Base-by-base conservation (phyloP, 1,140 invertebrate genomes). In the Leguminivora glycinivorella region DNA sequence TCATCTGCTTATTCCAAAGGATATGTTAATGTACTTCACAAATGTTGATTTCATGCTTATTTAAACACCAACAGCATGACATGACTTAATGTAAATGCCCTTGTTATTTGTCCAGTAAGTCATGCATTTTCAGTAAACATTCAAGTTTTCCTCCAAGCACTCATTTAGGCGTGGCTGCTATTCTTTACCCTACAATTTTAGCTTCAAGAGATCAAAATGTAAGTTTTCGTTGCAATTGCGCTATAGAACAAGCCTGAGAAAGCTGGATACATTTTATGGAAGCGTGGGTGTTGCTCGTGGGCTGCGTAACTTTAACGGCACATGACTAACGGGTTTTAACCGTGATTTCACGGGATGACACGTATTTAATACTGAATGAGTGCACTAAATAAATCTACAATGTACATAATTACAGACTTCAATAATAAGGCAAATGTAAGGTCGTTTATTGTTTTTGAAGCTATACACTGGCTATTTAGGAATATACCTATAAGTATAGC, bases 291-390 rank as follows among this genome's bases (percentile, higher is more conserved):
- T 63, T 34, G 58, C 26, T 31, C 58, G 58, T 63, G 58, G 58
- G 58, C 58, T 17, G 26, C 58, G 58, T 31, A 63, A 63, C 26
- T 29, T 63, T 63, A 63, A 63, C 58, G 58, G 58, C 58, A 29
- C 58, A 63, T 63, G 58, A 63, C 58, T 63, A 63, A 63, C 58
- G 58, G 58, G 58, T 63, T 63, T 63, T 63, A 63, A 19, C 58
- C 58, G 58, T 63, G 58, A 63, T 26, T 63, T 9, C 58, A 63
- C 29, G 26, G 58, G 58, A 63, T 63, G 29, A 63, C 56, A 60
- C 29, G 47, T 52, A 19, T 52, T 52, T 52, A 52, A 52, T 3
- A 19, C 47, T 52, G 17, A 52, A 52, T 52, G 1, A 52, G 17
- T 52, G 3, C 47, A 52, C 47, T 2, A 47, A 52, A 22, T 52